A percentile compares a stretch with the other conserved stretches of the same genome.
Evolutionary conservation across 2,113 vertebrate genomes (phyloP).

Genomic region (Platichthys flesus): DNA sequence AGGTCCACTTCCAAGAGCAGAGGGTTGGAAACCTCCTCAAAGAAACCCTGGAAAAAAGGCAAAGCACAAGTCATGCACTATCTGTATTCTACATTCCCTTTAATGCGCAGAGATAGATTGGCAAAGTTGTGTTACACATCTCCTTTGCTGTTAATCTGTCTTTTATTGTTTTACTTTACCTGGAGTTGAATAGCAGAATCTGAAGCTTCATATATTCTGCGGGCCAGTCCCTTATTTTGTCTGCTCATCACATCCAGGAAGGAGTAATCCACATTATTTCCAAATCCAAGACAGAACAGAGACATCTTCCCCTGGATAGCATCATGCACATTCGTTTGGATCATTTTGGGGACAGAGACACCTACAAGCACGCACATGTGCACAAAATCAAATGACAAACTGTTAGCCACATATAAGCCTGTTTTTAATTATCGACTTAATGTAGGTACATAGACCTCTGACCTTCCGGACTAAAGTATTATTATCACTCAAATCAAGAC

Average conservation of each 20-base stretch:
- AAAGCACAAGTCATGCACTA: not conserved
- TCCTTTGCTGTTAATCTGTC: not conserved
- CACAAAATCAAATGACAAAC: too few relatives aligned
- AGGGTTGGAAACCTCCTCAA: slow-evolving; percentile 88
- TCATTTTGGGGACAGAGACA: slow-evolving; percentile 32
- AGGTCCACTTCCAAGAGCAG: slow-evolving; percentile 85
- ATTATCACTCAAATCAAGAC: not conserved
- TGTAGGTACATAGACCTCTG: not conserved
- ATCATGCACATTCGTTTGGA: slow-evolving; percentile 81
- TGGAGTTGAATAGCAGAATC: slow-evolving; percentile 89
- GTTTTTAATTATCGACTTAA: too few relatives aligned
- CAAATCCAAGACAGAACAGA: slow-evolving; percentile 92
- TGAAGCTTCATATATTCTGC: slow-evolving; percentile 89
- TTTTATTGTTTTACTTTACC: slow-evolving; percentile 8
- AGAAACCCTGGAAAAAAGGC: slow-evolving; percentile 84
- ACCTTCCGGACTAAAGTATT: not conserved
- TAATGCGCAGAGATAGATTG: too few relatives aligned
- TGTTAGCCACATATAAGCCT: not conserved
- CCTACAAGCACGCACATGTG: not conserved
- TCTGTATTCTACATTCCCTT: too few relatives aligned
- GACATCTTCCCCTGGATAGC: slow-evolving; percentile 80
- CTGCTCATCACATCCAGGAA: slow-evolving; percentile 92
- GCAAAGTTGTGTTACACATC: not conserved
- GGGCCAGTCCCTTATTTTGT: slow-evolving; percentile 88
- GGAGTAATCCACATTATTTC: slow-evolving; percentile 85